These are phyloP conservation scores for Eurytoma adleriae DNA, from an alignment of 2,888 invertebrate genomes.

Conservation along the genomic window DNA sequence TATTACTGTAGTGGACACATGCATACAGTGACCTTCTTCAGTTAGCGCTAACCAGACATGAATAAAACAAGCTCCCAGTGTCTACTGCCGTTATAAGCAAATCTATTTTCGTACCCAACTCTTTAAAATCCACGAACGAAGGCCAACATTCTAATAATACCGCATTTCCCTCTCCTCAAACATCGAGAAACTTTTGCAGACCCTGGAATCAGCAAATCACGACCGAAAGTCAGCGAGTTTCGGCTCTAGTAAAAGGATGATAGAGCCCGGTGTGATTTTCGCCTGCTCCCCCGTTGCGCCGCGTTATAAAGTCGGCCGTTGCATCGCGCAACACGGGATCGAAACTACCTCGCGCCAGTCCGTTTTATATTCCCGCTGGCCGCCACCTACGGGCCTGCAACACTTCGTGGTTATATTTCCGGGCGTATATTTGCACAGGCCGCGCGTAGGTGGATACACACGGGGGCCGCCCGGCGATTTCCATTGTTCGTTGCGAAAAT, in stretches of 20 bases:
- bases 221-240: background rate
- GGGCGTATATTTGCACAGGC: slow-evolving; percentile 63
- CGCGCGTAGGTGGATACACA: slow-evolving; percentile 54
- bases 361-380: slow-evolving; percentile 58
- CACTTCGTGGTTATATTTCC: slow-evolving; percentile 61
- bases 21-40: no score
- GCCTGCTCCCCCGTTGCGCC: background rate
- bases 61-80: no score
- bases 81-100: no score
- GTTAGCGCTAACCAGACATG: no score
- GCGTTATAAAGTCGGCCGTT: background rate
- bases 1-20: no score
- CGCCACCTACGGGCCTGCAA: slow-evolving; percentile 23
- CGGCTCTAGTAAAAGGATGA: background rate
- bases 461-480: slow-evolving; percentile 36
- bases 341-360: slow-evolving; percentile 46
- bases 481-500: slow-evolving; percentile 60
- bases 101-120: no score
- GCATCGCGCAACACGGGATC: slow-evolving; percentile 25
- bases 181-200: no score
- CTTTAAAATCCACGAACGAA: no score
- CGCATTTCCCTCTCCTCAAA: no score
- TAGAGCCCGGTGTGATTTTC: slow-evolving; percentile 7
- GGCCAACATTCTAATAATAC: no score
- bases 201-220: no score